Evolutionary conservation across 2,113 vertebrate genomes (phyloP).

Genomic region (Cyanistes caeruleus): DNA sequence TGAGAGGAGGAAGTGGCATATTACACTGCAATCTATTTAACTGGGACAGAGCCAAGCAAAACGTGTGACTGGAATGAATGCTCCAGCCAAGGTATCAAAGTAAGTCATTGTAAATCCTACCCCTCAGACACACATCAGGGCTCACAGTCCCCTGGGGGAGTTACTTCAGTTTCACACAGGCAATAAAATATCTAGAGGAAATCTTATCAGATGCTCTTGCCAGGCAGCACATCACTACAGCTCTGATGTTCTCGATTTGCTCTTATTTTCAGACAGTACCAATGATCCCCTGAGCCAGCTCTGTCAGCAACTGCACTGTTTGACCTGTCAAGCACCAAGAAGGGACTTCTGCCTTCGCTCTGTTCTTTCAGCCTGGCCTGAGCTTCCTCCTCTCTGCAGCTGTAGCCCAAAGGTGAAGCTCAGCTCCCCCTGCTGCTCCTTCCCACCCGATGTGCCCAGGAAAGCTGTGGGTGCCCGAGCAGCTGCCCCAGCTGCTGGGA

Average conservation of each 20-base stretch:
- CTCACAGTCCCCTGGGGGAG: not conserved
- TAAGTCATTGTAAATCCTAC: slow-evolving; percentile 27
- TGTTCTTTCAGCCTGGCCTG: not conserved
- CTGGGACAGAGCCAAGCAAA: slow-evolving; percentile 43
- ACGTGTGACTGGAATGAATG: not conserved
- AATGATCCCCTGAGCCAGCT: not conserved
- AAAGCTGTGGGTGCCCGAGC: not conserved
- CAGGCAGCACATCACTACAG: not conserved
- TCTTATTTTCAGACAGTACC: not conserved
- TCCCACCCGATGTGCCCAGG: not conserved
- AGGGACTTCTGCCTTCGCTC: not conserved
- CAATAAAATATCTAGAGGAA: slow-evolving; percentile 10
- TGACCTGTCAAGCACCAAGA: not conserved
- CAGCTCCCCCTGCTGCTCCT: not conserved
- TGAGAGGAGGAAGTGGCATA: slow-evolving; percentile 39
- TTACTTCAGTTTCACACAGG: not conserved
- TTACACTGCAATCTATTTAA: slow-evolving; percentile 27
- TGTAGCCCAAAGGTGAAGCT: not conserved
- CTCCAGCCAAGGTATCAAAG: slow-evolving; percentile 45
- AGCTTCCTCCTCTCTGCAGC: not conserved
- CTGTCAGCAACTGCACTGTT: not conserved
- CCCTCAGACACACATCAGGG: slow-evolving; percentile 9
- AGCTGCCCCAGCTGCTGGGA: not conserved
- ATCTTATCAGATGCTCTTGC: not conserved
- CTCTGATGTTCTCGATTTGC: not conserved